Evolutionary conservation across 2,888 invertebrate species (phyloP), one percentile per base, ranked within the genome.

Genomic region (Synergus gifuensis): DNA sequence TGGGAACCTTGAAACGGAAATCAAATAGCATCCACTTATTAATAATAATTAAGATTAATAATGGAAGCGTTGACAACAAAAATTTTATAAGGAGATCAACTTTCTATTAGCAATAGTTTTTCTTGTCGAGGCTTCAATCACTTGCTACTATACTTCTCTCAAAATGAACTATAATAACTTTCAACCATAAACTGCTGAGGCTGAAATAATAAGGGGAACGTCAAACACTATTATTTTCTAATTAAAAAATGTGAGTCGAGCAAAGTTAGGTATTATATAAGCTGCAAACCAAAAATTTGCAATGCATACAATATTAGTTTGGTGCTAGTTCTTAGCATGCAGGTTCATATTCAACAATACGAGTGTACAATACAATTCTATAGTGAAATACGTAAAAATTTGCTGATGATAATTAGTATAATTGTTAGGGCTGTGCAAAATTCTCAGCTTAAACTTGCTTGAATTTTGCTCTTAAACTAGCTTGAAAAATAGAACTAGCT

Each of bases 321-420:
- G 54, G 73, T 73, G 73, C 54, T 73, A 79, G 83, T 80, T 83
- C 77, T 82, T 22, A 81, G 82, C 86, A 87, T 87, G 86, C 86
- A 83, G 84, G 85, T 85, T 80, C 85, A 86, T 36, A 78, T 76
- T 82, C 63, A 82, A 82, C 44, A 66, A 63, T 84, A 82, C 83
- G 69, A 63, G 77, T 80, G 76, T 85, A 78, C 80, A 82, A 73
- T 46, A 49, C 28, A 11, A 40, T 42, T 40, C 11, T 42, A 9
- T 64, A 69, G 22, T 63, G 44, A 14, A 64, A 63, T 64, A 12
- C 76, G 16, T 44, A 46, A 62, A 12, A 66, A 63, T 9, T 28
- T 62, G 22, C 22, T 14, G 3, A 46, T 18, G 9, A 18, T 18
- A 58, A 58, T 8, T 18, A 58, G 9, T 3, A 58, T 58, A 18